Conservation (phyloP, 2,888 invertebrate species). For the Cheilosia vernalis region DNA sequence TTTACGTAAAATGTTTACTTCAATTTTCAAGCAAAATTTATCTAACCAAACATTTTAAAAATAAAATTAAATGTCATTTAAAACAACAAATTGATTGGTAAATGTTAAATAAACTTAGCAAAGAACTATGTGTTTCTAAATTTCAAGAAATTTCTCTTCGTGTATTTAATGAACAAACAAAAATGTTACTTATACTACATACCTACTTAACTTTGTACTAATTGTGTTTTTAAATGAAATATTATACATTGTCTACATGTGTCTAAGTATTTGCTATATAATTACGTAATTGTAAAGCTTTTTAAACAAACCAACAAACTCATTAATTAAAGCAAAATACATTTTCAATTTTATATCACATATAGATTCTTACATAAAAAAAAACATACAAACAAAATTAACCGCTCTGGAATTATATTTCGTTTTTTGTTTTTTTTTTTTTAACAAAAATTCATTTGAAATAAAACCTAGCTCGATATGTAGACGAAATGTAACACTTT, state of each 20-base stretch:
- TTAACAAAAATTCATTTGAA: not conserved
- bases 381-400: not conserved
- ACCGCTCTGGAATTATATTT: constrained; percentile 37
- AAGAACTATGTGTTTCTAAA: constrained; percentile 71
- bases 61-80: constrained; percentile 50
- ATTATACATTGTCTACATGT: constrained; percentile 71
- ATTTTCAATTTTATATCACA: constrained; percentile 65
- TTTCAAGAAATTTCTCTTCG: constrained; percentile 68
- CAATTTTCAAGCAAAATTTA: constrained; percentile 29
- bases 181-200: constrained; percentile 41
- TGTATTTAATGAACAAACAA: constrained; percentile 43
- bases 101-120: constrained; percentile 54
- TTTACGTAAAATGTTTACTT: constrained; percentile 54
- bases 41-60: constrained; percentile 11
- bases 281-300: constrained; percentile 59
- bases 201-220: constrained; percentile 50
- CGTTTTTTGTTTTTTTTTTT: constrained; percentile 7
- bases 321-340: constrained; percentile 53
- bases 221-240: constrained; percentile 70
- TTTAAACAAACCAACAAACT: constrained; percentile 31
- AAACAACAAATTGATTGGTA: constrained; percentile 50
- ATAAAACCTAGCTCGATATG: constrained; percentile 35
- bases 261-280: constrained; percentile 72
- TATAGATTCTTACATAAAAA: constrained; percentile 21
- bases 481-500: constrained; percentile 45